Evolutionary conservation across 2,113 vertebrate species (phyloP), one percentile per base, ranked within the genome.

Genomic region (Gallinago undulata): DNA sequence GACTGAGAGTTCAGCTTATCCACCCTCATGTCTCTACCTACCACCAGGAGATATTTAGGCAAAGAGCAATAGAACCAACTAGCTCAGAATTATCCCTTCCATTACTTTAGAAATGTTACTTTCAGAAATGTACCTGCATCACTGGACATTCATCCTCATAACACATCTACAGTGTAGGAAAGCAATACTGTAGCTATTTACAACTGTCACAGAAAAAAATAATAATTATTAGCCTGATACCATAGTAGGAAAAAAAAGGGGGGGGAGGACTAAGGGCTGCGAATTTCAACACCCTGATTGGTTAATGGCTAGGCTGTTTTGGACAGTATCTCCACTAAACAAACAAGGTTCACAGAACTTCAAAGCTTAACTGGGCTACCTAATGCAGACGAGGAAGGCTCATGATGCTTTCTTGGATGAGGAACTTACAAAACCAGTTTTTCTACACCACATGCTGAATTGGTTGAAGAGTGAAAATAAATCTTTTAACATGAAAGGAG

Each of bases 11-110:
- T 64, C 19, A 91, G 15, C 7, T 80, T 72, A 59, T 76, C 9
- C 41, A 8, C 11, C 11, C 3, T 7, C 8, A 8, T 0, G 2
- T 50, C 45, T 62, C 14, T 48, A 1, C 24, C 60, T n/a, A 17
- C 39, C 30, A 35, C 4, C 1, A 25, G 47, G 8, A 89, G 15
- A 53, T 7, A 45, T n/a, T 78, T 37, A 86, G 56, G 51, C 19
- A 62, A 86, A 53, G 45, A 66, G 10, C 3, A 9, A 8, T 31
- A 55, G 31, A 79, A 62, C 7, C 31, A 63, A 10, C 19, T 24
- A 68, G 11, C 10, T 31, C 37, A 59, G 18, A 63, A 59, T 45
- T 63, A 30, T 10, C 6, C 12, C 3, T 25, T 21, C 7, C 11
- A 6, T 22, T 53, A 11, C 9, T 48, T 60, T 2, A 28, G 19